A percentile compares a stretch with the other conserved stretches of the same genome.
These are phyloP conservation scores for Campopleginae sp. DNA, from an alignment of 2,888 invertebrate genomes.

Conservation along the genomic window DNA sequence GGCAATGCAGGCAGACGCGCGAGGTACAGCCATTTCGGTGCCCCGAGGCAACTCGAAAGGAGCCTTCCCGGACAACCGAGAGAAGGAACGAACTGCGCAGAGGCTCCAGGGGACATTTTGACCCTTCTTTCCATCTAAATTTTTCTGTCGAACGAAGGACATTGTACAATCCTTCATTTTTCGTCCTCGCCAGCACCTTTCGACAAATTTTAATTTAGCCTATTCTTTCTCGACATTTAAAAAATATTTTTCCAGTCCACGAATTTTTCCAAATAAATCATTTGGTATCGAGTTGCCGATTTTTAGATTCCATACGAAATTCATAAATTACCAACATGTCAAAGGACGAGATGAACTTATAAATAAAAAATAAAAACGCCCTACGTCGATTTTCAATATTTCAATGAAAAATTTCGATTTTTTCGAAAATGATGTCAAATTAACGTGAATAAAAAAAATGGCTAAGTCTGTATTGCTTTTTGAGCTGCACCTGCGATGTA, in stretches of 20 bases:
- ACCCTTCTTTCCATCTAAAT: slow-evolving; percentile 53
- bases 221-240: neutral
- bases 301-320: neutral
- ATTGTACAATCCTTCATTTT: slow-evolving; percentile 69
- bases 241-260: neutral
- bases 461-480: neutral
- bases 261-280: neutral
- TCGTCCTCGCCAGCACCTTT: slow-evolving; percentile 59
- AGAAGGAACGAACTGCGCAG: slow-evolving; percentile 44
- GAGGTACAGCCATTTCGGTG: slow-evolving; percentile 78
- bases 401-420: neutral
- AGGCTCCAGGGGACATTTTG: slow-evolving; percentile 56
- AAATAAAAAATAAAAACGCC: neutral
- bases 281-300: neutral
- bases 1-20: slow-evolving; percentile 81
- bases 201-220: neutral
- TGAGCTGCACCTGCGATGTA: neutral
- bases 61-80: slow-evolving; percentile 65
- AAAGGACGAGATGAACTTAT: neutral
- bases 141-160: slow-evolving; percentile 67
- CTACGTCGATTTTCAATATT: neutral
- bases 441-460: neutral
- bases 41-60: slow-evolving; percentile 76
- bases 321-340: neutral
- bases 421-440: neutral